A percentile compares a stretch with the other conserved stretches of the same genome.
Evolutionary conservation across 2,113 vertebrate species (phyloP).

Genomic region (Cyprinodon brontotheroides): DNA sequence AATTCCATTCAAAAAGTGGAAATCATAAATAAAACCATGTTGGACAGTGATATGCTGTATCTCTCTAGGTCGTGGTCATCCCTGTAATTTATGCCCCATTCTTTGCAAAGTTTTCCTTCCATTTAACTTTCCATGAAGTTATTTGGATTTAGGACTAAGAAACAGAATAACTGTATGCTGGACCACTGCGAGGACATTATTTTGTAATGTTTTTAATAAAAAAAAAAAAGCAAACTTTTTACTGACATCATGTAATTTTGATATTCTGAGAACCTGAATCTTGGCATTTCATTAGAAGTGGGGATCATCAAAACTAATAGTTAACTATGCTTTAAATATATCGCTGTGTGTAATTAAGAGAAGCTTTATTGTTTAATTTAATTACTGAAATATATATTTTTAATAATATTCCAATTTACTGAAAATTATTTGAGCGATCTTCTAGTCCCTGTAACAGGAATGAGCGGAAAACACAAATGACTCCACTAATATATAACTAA

Average conservation of each 20-base stretch:
- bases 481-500: slow-evolving; percentile 48
- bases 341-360: not conserved
- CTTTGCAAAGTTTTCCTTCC: not conserved
- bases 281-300: not conserved
- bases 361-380: not conserved
- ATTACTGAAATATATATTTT: not conserved
- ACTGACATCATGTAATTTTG: not conserved
- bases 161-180: not conserved
- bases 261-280: not conserved
- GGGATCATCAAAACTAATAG: not conserved
- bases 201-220: not conserved
- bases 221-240: not conserved
- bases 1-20: not conserved
- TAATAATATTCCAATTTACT: not conserved
- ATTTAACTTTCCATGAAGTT: not conserved
- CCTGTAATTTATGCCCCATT: not conserved
- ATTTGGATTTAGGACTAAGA: no score
- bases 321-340: not conserved
- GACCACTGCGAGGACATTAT: not conserved
- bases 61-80: not conserved
- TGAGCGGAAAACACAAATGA: slow-evolving; percentile 59
- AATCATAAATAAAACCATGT: not conserved
- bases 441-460: slow-evolving; percentile 43
- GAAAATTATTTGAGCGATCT: slow-evolving; percentile 36
- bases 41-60: not conserved